phyloP scores from a whole-genome alignment of 2,113 vertebrate genomes.

The Tenrec ecaudatus region DNA sequence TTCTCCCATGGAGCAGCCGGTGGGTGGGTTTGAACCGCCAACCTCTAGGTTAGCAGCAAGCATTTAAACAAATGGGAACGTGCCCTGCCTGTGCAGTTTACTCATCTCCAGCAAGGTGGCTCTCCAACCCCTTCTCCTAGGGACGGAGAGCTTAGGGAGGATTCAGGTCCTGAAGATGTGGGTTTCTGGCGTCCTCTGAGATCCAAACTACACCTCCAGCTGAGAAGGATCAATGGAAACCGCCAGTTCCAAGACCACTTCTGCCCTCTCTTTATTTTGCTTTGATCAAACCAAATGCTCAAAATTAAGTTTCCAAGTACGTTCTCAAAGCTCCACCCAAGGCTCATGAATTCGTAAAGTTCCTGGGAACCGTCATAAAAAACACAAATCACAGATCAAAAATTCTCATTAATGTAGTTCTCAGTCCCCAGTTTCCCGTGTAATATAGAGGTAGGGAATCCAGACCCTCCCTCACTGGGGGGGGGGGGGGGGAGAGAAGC shows the following conservation, averaged over 20 bases:
- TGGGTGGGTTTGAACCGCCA: neutral
- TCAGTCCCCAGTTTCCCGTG: neutral
- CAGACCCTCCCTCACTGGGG: no score
- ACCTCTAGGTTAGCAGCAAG: no score
- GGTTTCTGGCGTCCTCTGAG: neutral
- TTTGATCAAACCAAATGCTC: conserved; percentile 31
- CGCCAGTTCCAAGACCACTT: neutral
- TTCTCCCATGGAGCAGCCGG: neutral
- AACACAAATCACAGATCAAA: conserved; percentile 34
- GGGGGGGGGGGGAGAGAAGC: no score
- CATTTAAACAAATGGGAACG: no score
- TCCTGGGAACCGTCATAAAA: neutral
- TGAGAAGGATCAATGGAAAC: neutral
- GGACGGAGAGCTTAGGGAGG: neutral
- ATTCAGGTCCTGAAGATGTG: neutral
- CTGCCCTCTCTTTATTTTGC: conserved; percentile 16
- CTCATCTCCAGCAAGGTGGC: neutral
- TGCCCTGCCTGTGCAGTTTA: neutral
- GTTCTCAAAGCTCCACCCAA: conserved; percentile 6
- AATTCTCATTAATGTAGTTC: neutral
- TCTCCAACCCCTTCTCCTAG: neutral
- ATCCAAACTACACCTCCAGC: neutral
- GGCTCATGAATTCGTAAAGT: conserved; percentile 17
- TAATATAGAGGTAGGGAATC: neutral
- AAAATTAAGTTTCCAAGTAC: neutral